Percentiles rank a stretch among this genome's conserved stretches.
Conservation (phyloP, 2,888 invertebrate genomes). For the Acronicta alni region DNA sequence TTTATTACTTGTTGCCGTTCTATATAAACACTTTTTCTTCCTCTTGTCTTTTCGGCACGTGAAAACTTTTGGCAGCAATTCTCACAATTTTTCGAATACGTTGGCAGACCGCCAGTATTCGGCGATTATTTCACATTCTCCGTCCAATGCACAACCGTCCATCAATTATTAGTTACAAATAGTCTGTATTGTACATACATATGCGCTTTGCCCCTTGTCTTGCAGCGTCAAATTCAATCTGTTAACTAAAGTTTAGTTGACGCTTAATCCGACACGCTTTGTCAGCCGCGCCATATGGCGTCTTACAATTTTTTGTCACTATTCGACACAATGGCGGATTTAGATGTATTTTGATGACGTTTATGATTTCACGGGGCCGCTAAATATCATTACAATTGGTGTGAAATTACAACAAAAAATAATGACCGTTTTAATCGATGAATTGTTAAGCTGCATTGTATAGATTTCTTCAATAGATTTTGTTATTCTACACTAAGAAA, state of each 20-base stretch:
- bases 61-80: conserved; percentile 49
- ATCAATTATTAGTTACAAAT: conserved; percentile 74
- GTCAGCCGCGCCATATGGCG: conserved; percentile 80
- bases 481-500: conserved; percentile 38
- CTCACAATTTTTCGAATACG: conserved; percentile 33
- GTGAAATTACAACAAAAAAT: conserved; percentile 78
- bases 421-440: conserved; percentile 69
- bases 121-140: conserved; percentile 45
- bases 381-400: conserved; percentile 72
- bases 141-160: conserved; percentile 59
- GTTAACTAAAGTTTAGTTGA: conserved; percentile 62
- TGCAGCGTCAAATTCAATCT: conserved; percentile 75
- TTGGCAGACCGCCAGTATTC: conserved; percentile 52
- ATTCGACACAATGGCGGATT: conserved; percentile 74
- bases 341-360: conserved; percentile 76
- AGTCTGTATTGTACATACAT: conserved; percentile 55
- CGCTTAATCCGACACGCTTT: conserved; percentile 79
- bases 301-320: conserved; percentile 78
- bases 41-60: conserved; percentile 19
- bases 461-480: conserved; percentile 53
- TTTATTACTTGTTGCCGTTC: conserved; percentile 13
- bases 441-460: conserved; percentile 60
- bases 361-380: conserved; percentile 75
- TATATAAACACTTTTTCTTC: conserved; percentile 43
- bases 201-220: conserved; percentile 54